Conservation (phyloP, 2,797 vertebrate species). For the Falco columbarius region DNA sequence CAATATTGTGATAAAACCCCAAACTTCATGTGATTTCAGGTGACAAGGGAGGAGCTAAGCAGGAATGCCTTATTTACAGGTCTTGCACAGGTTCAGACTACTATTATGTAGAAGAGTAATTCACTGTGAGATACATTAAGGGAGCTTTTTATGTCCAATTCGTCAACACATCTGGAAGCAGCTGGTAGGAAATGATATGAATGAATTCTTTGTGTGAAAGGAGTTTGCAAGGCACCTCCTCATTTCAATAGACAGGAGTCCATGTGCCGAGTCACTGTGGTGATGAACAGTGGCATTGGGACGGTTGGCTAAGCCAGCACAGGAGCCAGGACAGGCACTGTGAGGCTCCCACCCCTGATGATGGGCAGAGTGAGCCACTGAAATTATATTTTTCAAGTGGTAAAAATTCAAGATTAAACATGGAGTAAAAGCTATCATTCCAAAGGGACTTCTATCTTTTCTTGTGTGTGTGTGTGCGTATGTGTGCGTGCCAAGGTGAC, state of each 20-base stretch:
- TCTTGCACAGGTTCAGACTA: not conserved
- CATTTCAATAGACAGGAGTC: not conserved
- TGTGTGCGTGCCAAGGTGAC: not conserved
- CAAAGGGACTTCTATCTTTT: not conserved
- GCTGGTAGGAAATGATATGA: not conserved
- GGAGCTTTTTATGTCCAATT: not conserved
- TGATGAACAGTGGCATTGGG: fast-evolving
- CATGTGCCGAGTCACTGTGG: fast-evolving
- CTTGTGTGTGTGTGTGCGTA: fast-evolving
- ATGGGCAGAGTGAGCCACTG: not conserved
- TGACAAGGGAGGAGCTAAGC: not conserved
- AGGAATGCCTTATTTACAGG: not conserved
- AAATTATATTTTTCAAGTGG: not conserved
- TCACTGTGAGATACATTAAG: not conserved
- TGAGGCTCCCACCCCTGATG: not conserved
- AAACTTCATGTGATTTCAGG: not conserved
- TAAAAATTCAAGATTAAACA: not conserved
- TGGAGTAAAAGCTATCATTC: not conserved
- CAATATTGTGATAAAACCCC: not conserved
- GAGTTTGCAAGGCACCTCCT: not conserved
- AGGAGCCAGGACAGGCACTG: not conserved
- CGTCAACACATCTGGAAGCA: not conserved
- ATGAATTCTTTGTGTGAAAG: fast-evolving
- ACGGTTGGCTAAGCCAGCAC: not conserved
- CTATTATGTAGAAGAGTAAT: not conserved